Evolutionary conservation across 2,888 invertebrate species (phyloP).

Genomic region (Calameuta pallipes): DNA sequence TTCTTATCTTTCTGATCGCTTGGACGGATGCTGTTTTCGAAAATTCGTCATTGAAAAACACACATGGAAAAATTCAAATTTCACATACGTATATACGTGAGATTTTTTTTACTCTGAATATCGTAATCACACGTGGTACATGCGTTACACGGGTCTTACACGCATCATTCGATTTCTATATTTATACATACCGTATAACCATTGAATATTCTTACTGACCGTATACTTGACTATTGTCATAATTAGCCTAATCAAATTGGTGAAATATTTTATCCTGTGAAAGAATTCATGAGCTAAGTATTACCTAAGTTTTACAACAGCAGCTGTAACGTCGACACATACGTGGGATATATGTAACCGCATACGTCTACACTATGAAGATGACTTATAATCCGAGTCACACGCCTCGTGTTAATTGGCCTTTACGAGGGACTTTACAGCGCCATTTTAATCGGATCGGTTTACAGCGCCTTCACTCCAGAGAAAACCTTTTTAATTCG

Average conservation of each 20-base stretch:
- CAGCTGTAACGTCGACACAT: background rate
- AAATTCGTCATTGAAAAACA: background rate
- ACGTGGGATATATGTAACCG: background rate
- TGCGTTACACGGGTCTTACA: background rate
- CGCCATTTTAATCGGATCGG: constrained; percentile 53
- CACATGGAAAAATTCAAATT: background rate
- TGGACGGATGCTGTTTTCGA: background rate
- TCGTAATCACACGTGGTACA: background rate
- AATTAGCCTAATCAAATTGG: background rate
- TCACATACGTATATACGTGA: background rate
- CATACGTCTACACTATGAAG: background rate
- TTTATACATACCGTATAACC: background rate
- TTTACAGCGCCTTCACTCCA: constrained; percentile 49
- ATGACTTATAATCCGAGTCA: constrained; percentile 53
- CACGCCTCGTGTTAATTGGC: constrained; percentile 57
- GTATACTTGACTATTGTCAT: background rate
- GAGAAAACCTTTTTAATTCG: constrained; percentile 50
- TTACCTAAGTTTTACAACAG: background rate
- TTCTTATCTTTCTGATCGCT: constrained; percentile 16
- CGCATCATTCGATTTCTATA: background rate
- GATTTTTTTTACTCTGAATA: background rate
- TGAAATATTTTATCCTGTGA: background rate
- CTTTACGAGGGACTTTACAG: constrained; percentile 28
- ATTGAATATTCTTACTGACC: background rate
- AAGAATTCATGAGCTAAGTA: background rate